phyloP scores from a whole-genome alignment of 2,113 vertebrate genomes.

The Tauraco erythrolophus region DNA sequence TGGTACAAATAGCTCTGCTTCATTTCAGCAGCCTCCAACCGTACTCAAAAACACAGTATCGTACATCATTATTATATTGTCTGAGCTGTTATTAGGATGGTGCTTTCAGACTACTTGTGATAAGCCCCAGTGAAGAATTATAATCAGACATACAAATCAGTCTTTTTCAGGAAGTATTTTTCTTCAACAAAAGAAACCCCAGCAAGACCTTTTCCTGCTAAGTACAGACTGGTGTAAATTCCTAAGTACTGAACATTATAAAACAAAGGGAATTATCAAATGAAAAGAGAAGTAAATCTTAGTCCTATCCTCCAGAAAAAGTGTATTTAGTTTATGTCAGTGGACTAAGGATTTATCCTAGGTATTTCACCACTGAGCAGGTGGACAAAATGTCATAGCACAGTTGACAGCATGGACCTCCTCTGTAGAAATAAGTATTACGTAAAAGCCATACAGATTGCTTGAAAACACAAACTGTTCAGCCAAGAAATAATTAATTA shows the following conservation, averaged over 20 bases:
- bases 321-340: neutral
- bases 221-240: neutral
- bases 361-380: neutral
- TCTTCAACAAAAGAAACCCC: neutral
- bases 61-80: neutral
- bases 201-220: neutral
- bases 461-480: neutral
- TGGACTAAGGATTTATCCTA: neutral
- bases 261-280: neutral
- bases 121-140: neutral
- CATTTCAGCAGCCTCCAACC: neutral
- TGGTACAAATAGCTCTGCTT: neutral
- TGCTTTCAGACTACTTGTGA: neutral
- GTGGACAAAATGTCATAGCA: neutral
- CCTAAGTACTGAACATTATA: neutral
- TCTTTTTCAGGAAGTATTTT: neutral
- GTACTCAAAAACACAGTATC: neutral
- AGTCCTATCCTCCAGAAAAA: neutral
- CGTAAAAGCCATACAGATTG: neutral
- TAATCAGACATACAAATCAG: neutral
- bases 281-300: neutral
- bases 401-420: neutral
- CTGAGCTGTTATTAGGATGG: neutral
- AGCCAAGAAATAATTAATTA: neutral
- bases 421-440: neutral